A percentile compares a stretch with the other conserved stretches of the same genome.
These are phyloP conservation scores for Furnarius figulus DNA, from an alignment of 2,113 vertebrate species.

Conservation along the genomic window DNA sequence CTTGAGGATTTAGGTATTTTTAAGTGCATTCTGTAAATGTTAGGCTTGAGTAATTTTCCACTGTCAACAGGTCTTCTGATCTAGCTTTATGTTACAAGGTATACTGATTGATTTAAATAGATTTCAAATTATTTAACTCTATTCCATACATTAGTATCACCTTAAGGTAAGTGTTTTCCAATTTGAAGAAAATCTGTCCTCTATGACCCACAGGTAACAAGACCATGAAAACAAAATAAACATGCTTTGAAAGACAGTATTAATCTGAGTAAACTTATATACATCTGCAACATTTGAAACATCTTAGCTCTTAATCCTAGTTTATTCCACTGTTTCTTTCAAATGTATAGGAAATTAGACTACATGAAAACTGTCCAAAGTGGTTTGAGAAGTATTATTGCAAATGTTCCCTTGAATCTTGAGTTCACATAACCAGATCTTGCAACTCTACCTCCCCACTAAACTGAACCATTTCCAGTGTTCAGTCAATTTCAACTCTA, in stretches of 20 bases:
- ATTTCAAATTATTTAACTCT: neutral
- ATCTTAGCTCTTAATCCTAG: neutral
- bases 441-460: neutral
- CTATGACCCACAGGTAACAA: neutral
- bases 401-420: neutral
- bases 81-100: neutral
- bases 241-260: neutral
- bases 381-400: neutral
- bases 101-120: neutral
- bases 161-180: neutral
- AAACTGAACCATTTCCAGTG: neutral
- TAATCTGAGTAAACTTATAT: neutral
- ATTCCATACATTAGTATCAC: neutral
- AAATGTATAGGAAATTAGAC: neutral
- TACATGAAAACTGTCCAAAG: neutral
- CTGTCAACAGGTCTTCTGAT: neutral
- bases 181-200: neutral
- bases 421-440: neutral
- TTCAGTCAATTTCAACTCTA: neutral
- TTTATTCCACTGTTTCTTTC: neutral
- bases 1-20: neutral
- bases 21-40: neutral
- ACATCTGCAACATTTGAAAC: neutral
- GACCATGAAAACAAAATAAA: neutral
- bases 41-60: neutral